Percentiles rank a stretch among this genome's conserved stretches.
These are phyloP conservation scores for Euphonia xanthogaster DNA, from an alignment of 2,797 vertebrate genomes.

Conservation along the genomic window DNA sequence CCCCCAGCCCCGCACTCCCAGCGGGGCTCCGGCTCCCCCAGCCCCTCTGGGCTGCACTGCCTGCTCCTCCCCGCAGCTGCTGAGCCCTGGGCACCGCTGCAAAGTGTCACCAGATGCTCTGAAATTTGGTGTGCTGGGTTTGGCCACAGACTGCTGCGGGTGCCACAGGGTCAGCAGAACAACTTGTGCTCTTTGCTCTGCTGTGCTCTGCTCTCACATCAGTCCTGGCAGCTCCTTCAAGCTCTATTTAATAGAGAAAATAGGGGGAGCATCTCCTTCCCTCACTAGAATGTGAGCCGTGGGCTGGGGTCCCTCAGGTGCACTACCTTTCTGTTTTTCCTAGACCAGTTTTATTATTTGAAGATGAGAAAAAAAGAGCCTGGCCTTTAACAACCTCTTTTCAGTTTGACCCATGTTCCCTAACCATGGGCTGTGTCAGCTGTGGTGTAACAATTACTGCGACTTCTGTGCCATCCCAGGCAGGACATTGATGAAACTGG, in stretches of 20 bases:
- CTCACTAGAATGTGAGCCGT: background rate
- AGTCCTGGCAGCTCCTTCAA: background rate
- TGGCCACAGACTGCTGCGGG: background rate
- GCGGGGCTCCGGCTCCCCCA: no score
- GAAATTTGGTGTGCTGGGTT: accelerated
- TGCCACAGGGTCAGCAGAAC: background rate
- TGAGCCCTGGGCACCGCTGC: accelerated
- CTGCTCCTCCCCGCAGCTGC: background rate
- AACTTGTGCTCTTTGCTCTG: background rate
- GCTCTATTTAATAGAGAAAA: accelerated
- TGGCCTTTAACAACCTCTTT: background rate
- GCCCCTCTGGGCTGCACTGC: background rate
- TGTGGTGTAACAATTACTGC: background rate
- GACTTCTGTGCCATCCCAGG: background rate
- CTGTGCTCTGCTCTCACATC: background rate
- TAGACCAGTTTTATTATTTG: background rate
- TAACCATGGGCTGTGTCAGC: background rate
- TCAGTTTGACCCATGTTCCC: background rate
- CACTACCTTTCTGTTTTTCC: background rate
- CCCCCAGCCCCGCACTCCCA: no score
- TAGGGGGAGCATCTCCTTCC: background rate
- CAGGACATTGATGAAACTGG: background rate
- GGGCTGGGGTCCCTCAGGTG: background rate
- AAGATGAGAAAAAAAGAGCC: background rate
- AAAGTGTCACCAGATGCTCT: accelerated